Conservation (phyloP, 2,113 vertebrate species). For the Hylia prasina region DNA sequence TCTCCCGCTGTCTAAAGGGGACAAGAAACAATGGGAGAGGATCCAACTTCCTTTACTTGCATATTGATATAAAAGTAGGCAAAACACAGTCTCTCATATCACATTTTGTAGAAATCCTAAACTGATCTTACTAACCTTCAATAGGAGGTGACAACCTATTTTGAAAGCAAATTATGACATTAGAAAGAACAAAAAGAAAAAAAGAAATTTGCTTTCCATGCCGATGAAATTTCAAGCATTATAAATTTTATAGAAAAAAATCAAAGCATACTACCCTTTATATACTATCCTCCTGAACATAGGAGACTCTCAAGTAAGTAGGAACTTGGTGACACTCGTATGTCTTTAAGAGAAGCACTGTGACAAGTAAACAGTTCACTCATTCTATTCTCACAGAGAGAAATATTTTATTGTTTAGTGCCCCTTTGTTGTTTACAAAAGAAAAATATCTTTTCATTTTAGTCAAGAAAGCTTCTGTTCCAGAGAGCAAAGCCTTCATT, state of each 20-base stretch:
- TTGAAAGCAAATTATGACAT: neutral
- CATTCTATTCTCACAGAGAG: constrained; percentile 10
- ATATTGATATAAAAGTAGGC: neutral
- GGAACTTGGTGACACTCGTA: neutral
- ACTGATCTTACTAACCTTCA: neutral
- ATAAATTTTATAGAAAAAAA: neutral
- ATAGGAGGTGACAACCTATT: neutral
- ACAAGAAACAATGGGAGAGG: neutral
- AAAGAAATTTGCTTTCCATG: neutral
- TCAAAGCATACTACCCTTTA: neutral
- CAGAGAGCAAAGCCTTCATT: constrained; percentile 65
- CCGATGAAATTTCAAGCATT: neutral
- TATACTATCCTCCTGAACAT: neutral
- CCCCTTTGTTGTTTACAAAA: constrained; percentile 21
- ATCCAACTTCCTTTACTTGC: neutral
- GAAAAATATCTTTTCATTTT: constrained; percentile 57
- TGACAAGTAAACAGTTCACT: constrained; percentile 31
- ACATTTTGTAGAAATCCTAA: neutral
- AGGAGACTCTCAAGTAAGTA: neutral
- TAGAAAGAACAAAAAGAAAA: neutral
- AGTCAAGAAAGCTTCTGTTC: constrained; percentile 57
- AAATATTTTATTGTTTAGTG: constrained; percentile 48
- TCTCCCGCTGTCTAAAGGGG: neutral
- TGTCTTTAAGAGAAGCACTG: neutral
- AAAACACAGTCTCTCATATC: neutral